Evolutionary conservation across 2,888 invertebrate genomes (phyloP).

Genomic region (Ametastegia equiseti): DNA sequence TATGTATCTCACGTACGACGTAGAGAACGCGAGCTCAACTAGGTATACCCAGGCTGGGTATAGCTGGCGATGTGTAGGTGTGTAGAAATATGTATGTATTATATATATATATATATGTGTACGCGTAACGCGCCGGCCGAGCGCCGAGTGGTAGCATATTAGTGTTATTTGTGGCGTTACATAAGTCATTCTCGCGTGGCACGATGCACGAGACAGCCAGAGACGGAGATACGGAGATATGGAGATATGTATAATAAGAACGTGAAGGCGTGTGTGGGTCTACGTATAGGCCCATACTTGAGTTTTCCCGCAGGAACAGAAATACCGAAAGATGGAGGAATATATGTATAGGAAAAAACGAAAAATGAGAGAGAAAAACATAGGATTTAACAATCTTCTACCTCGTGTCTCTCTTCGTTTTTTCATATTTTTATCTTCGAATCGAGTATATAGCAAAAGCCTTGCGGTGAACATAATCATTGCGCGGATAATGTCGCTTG

Average conservation of each 20-base stretch:
- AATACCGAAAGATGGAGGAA: too few species aligned
- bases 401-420: too few species aligned
- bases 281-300: background rate
- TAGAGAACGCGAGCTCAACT: too few species aligned
- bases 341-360: background rate
- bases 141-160: conserved; percentile 68
- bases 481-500: too few species aligned
- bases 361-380: background rate
- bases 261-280: background rate
- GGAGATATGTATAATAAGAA: too few species aligned
- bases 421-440: conserved; percentile 35
- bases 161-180: conserved; percentile 75
- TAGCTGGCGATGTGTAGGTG: too few species aligned
- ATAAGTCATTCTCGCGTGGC: conserved; percentile 65
- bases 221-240: background rate
- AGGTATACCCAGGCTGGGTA: conserved; percentile 56
- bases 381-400: background rate
- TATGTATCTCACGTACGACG: too few species aligned
- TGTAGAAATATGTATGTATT: too few species aligned
- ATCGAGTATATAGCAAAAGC: background rate
- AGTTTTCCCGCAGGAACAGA: background rate
- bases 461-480: too few species aligned
- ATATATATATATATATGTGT: too few species aligned
- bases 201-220: conserved; percentile 25
- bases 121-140: too few species aligned